phyloP scores from a whole-genome alignment of 1,140 invertebrate species.

The Macrostomum lignano region DNA sequence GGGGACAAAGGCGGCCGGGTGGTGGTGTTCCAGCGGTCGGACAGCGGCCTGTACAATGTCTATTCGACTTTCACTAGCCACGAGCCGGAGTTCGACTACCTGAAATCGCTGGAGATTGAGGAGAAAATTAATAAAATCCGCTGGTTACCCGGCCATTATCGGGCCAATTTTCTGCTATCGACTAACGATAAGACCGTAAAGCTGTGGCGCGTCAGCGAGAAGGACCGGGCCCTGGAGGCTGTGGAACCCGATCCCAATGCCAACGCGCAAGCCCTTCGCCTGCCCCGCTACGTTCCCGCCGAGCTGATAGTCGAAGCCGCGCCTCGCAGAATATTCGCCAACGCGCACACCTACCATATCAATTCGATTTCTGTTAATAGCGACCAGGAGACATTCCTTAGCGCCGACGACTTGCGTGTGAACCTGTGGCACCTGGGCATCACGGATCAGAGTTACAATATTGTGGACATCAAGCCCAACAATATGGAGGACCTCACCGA shows the following conservation, averaged over 20 bases:
- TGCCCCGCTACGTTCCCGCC: not conserved
- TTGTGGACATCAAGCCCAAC: conserved; percentile 96
- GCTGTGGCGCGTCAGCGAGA: conserved; percentile 61
- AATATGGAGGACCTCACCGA: conserved; percentile 99
- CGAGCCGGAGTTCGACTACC: conserved; percentile 96
- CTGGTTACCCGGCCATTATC: conserved; percentile 87
- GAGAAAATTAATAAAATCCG: conserved; percentile 99
- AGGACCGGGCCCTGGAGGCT: conserved; percentile 14
- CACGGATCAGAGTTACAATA: conserved; percentile 91
- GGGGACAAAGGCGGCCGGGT: conserved; percentile 95
- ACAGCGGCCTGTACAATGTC: conserved; percentile 48
- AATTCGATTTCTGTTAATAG: conserved; percentile 98
- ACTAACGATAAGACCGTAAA: conserved; percentile 71
- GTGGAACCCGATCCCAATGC: not conserved
- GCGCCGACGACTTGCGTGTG: conserved; percentile 88
- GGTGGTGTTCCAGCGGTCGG: conserved; percentile 85
- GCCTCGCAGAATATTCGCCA: conserved; percentile 82
- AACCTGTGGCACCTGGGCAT: conserved; percentile 98
- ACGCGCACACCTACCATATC: conserved; percentile 98
- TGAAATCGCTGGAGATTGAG: conserved; percentile 97
- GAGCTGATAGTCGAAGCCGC: conserved; percentile 53
- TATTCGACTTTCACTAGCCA: conserved; percentile 99
- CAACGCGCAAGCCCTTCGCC: conserved; percentile 1
- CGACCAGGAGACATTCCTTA: conserved; percentile 94
- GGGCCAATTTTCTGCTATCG: conserved; percentile 84